Base-by-base conservation (phyloP, 2,888 invertebrate species). In the Amphipyra tragopoginis region DNA sequence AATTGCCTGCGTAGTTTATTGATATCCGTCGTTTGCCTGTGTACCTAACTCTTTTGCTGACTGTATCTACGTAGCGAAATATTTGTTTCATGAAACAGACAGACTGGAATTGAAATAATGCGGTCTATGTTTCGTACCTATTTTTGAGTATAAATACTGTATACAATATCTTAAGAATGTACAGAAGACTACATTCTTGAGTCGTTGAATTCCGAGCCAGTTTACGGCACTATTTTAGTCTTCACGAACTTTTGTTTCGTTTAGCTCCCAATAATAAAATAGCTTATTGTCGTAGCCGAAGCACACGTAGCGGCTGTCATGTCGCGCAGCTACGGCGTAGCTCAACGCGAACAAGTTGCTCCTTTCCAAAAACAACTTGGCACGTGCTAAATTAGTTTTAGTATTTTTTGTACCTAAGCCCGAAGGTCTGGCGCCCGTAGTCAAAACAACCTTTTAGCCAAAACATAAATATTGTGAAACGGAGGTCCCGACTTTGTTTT, bases 231-330 rank as follows among this genome's bases (percentile, higher is more conserved):
- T 67, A 54, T 66, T 66, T 53, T 53, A 33, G 39, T 39, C 36
- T 43, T 54, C 67, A 50, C 62, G 67, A 55, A 57, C 47, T 67
- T 72, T 57, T 54, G 51, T 56, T 63, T 11, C 42, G 14, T 52
- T 62, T 48, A 58, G 26, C 43, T 42, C 47, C 44, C 38, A 61
- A 67, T 65, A 72, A 66, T 71, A 72, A 63, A 72, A 65, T 62
- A 52, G 53, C 36, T 54, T 72, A 72, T 72, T 75, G 65, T 75
- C 62, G 66, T 71, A 77, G 67, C 57, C 52, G 65, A 66, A 75
- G 75, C 59, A 71, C 77, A 77, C 75, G 81, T 80, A 80, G 77
- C 66, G 63, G 70, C 72, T 77, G 80, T 79, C 80, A 77, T 65
- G 57, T 69, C 43, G 56, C 48, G 42, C 57, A 56, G 71, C 71